phyloP scores from a whole-genome alignment of 2,888 invertebrate genomes.

The Caenorhabditis sinica region DNA sequence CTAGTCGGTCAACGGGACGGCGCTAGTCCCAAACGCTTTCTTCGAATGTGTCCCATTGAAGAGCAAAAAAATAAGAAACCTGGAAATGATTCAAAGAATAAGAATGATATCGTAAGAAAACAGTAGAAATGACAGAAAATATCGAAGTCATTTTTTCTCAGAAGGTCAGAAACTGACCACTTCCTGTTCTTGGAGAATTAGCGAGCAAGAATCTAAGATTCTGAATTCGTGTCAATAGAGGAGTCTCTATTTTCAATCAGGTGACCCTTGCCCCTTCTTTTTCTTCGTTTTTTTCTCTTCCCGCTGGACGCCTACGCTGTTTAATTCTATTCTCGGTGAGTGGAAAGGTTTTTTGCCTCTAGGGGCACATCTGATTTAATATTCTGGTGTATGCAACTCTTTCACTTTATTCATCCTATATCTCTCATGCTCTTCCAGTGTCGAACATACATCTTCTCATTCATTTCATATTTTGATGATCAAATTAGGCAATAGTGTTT shows the following conservation, averaged over 20 bases:
- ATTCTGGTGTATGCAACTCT: slow-evolving; percentile 53
- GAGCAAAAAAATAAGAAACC: not conserved
- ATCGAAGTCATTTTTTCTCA: no score
- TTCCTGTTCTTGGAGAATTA: not conserved
- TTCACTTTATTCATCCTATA: slow-evolving; percentile 4
- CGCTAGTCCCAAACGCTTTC: slow-evolving; percentile 4
- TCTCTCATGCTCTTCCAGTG: not conserved
- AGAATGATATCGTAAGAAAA: no score
- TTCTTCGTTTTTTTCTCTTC: slow-evolving; percentile 10
- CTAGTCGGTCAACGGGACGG: slow-evolving; percentile 11
- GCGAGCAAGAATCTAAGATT: slow-evolving; percentile 24
- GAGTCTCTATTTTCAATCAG: slow-evolving; percentile 47
- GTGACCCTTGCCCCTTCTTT: slow-evolving; percentile 43
- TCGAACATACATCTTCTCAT: slow-evolving; percentile 20
- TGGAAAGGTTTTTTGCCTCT: slow-evolving; percentile 36
- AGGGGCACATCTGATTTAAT: slow-evolving; percentile 55
- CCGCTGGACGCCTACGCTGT: slow-evolving; percentile 39
- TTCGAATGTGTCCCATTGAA: slow-evolving; percentile 9
- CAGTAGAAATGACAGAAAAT: no score
- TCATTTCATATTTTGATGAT: slow-evolving; percentile 33
- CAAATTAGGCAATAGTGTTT: slow-evolving; percentile 22
- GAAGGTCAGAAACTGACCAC: slow-evolving; percentile 3
- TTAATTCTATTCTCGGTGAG: slow-evolving; percentile 52
- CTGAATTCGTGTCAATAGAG: slow-evolving; percentile 28
- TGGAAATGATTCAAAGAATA: no score